Conservation (phyloP, 2,797 vertebrate genomes). For the Neostethus bicornis region DNA sequence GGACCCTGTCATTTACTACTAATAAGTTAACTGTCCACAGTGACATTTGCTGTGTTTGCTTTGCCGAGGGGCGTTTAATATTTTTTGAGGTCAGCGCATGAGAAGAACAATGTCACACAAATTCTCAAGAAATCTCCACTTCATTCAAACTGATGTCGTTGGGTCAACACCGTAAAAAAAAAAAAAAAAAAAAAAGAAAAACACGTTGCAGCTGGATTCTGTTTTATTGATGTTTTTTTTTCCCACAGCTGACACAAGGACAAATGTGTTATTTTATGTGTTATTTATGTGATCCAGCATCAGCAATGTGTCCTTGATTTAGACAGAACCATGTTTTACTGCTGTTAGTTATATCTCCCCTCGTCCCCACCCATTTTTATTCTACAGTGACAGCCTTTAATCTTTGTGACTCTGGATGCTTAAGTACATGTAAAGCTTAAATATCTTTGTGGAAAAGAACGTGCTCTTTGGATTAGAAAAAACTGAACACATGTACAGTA, state of each 20-base stretch:
- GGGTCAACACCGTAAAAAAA: neutral
- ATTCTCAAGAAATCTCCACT: neutral
- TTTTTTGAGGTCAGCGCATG: neutral
- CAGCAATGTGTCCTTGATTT: constrained; percentile 32
- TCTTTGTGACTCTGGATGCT: neutral
- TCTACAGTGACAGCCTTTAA: neutral
- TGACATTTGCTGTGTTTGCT: neutral
- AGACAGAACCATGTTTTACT: constrained; percentile 20
- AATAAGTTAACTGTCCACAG: neutral
- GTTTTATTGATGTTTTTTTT: constrained; percentile 12
- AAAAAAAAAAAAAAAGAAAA: neutral
- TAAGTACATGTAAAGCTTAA: neutral
- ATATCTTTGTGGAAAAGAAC: neutral
- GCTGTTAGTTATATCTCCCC: neutral
- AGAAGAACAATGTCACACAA: neutral
- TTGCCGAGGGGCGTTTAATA: neutral
- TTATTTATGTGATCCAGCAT: constrained; percentile 40
- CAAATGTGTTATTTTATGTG: constrained; percentile 25
- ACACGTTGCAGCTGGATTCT: neutral
- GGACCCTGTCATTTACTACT: neutral
- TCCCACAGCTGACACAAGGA: constrained; percentile 13
- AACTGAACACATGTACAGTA: neutral
- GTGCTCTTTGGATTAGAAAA: neutral
- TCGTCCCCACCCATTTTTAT: constrained; percentile 3
- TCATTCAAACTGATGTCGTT: neutral